Percentiles rank a stretch among this genome's conserved stretches.
phyloP scores from a whole-genome alignment of 1,140 invertebrate genomes.

The Globodera rostochiensis region DNA sequence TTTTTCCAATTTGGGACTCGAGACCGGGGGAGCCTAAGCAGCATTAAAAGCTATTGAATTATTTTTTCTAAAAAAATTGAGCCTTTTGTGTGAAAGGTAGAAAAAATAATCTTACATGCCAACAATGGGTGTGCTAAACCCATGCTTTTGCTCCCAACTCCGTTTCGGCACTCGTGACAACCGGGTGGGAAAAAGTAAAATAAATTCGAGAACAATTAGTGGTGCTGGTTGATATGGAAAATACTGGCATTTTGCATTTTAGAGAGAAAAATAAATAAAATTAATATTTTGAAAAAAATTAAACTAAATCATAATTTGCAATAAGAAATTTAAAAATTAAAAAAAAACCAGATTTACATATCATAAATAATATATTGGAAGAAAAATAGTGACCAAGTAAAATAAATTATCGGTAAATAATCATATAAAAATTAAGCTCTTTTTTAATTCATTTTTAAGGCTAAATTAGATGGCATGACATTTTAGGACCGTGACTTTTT shows the following conservation, averaged over 20 bases:
- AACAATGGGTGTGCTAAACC: no score
- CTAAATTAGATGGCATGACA: no score
- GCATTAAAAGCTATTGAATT: not conserved
- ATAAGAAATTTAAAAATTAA: no score
- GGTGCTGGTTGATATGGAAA: not conserved
- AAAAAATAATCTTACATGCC: not conserved
- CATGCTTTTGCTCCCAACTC: no score
- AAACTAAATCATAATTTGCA: no score
- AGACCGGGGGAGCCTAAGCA: not conserved
- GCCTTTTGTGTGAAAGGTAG: not conserved
- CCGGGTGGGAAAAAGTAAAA: not conserved
- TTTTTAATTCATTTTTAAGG: no score
- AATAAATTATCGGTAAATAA: no score
- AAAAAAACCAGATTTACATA: no score
- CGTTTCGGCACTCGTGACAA: not conserved
- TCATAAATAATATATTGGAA: no score
- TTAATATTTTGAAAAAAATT: not conserved
- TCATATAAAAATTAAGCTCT: no score
- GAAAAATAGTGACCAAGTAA: no score
- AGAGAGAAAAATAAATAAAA: not conserved
- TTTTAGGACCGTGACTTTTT: no score
- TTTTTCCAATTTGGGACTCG: not conserved
- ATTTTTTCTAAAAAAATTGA: not conserved
- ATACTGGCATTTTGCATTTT: not conserved
- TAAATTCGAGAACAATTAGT: conserved; percentile 21